Base-by-base conservation (phyloP, 2,113 vertebrate species). In the Condylura cristata region DNA sequence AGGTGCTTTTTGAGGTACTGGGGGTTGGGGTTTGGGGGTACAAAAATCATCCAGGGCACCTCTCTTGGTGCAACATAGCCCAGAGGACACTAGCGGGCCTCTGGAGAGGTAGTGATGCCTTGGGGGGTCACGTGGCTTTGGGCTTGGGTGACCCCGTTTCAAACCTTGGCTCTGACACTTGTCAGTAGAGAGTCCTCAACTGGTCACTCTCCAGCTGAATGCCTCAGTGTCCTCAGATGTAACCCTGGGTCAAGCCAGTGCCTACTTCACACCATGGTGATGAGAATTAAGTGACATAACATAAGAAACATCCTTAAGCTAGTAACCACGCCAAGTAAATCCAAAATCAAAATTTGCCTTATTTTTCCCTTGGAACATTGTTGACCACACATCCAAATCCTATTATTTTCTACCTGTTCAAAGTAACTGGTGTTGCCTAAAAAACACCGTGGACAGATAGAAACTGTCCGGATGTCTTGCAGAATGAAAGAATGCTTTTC, bases 251-350 rank as follows among this genome's bases (percentile, higher is more conserved):
- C 9, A 8, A 8, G 26, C 28, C 56, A 18, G 4, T 30, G 32
- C 6, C 5, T 12, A 17, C 22, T 1, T 70, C 20, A 30, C 32
- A 4, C 8, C 2, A 6, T n/a, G n/a, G 1, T 5, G 8, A 24
- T 17, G 34, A 92, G 26, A 74, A 75, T 46, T 68, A 34, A 60
- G 39, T 22, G 28, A 89, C 39, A 68, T n/a, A 60, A n/a, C 53
- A 6, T n/a, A 68, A 24, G 8, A 3, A 39, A 53, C 18, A 7
- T 44, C 53, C 41, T 68, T 61, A 66, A 72, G 66, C 72, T 4
- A n/a, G 1, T 74, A 14, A 10, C 41, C 44, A 24, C 48, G 51
- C 37, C 28, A 5, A 56, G 48, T 32, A 61, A 80, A 51, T 26
- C 71, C n/a, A n/a, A n/a, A n/a, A n/a, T n/a, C n/a, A n/a, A 81